phyloP scores from a whole-genome alignment of 2,113 vertebrate genomes.

The Pygoscelis antarcticus region DNA sequence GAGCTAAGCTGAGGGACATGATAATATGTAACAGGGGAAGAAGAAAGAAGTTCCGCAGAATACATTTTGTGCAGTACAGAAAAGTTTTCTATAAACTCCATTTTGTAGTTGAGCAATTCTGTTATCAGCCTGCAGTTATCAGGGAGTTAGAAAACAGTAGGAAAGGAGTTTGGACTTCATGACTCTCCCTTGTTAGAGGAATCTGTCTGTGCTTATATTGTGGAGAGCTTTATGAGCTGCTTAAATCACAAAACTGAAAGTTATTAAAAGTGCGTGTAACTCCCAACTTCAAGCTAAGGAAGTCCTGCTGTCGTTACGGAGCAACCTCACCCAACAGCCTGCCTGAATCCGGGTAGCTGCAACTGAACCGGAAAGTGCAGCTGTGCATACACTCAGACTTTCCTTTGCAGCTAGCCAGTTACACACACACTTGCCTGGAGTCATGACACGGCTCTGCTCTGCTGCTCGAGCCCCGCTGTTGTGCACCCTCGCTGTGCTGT shows the following conservation, averaged over 20 bases:
- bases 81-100: slow-evolving; percentile 25
- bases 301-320: neutral
- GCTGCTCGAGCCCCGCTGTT: neutral
- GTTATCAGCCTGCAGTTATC: slow-evolving; percentile 4
- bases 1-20: slow-evolving; percentile 8
- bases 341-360: neutral
- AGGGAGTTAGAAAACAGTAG: neutral
- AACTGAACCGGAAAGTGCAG: neutral
- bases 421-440: rapidly evolving
- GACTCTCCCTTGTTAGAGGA: neutral
- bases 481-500: neutral
- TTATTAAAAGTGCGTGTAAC: neutral
- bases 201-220: neutral
- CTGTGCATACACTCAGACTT: neutral
- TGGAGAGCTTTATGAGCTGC: neutral
- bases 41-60: neutral
- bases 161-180: neutral
- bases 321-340: neutral
- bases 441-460: neutral
- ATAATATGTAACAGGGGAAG: neutral
- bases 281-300: neutral
- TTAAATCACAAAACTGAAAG: neutral
- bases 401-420: neutral
- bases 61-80: neutral
- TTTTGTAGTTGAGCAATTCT: slow-evolving; percentile 29